These are phyloP conservation scores for Aurelia coerulea DNA, from an alignment of 30 jellyfish, hydroid and myxozoan genomes.

Conservation along the genomic window DNA sequence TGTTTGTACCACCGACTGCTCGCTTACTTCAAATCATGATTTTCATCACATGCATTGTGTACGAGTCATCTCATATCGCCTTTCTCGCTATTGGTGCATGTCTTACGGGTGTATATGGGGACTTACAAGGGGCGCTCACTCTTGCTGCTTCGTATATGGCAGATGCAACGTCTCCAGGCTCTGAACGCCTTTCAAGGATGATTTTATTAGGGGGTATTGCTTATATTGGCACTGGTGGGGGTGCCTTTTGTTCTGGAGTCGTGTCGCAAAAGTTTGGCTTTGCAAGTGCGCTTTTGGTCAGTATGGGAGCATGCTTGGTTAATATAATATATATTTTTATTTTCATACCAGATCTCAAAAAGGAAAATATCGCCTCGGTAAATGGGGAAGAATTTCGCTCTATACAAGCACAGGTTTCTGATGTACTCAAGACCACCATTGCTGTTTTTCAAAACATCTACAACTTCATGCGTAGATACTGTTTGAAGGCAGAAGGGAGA, in stretches of 20 bases:
- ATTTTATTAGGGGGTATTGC: neutral
- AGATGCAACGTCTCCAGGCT: slow-evolving; percentile 4
- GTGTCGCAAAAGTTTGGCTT: slow-evolving; percentile 10
- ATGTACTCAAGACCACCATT: neutral
- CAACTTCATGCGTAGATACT: neutral
- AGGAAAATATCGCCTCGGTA: neutral
- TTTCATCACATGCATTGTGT: neutral
- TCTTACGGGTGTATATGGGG: slow-evolving; percentile 24
- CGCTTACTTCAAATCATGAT: slow-evolving; percentile 1
- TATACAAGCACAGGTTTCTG: neutral
- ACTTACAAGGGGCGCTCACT: slow-evolving; percentile 20
- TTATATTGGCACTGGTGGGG: slow-evolving; percentile 8
- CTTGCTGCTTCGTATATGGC: slow-evolving; percentile 14
- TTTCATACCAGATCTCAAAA: neutral
- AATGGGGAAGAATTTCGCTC: neutral
- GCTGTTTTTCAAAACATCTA: slow-evolving; percentile 4
- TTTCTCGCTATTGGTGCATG: slow-evolving; percentile 13
- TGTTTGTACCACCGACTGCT: slow-evolving; percentile 21
- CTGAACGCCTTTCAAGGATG: slow-evolving; percentile 12
- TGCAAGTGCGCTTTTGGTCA: neutral
- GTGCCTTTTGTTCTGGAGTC: slow-evolving; percentile 13
- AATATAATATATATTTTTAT: neutral
- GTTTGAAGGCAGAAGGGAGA: neutral
- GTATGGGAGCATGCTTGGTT: neutral
- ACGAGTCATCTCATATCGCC: neutral